phyloP scores from a whole-genome alignment of 2,888 invertebrate species.

The Mythimna vitellina region DNA sequence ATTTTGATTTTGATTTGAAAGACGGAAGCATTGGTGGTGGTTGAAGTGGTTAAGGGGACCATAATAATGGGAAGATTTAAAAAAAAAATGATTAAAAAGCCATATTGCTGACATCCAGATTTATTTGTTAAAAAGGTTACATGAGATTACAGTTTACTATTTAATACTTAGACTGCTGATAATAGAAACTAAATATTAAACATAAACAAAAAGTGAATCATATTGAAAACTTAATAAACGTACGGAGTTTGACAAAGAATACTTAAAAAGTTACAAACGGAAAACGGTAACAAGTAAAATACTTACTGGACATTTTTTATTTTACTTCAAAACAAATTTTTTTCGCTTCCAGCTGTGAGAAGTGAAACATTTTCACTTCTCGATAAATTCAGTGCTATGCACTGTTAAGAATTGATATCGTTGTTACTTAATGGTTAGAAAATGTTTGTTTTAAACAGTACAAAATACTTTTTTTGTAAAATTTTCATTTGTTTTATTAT shows the following conservation, averaged over 20 bases:
- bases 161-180: neutral
- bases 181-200: neutral
- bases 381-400: slow-evolving; percentile 18
- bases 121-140: slow-evolving; percentile 7
- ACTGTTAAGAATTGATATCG: neutral
- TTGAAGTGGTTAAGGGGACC: neutral
- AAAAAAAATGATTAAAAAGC: neutral
- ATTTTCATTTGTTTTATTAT: neutral
- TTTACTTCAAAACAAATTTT: neutral
- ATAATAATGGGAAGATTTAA: neutral
- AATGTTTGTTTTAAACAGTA: neutral
- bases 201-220: neutral
- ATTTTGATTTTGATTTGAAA: neutral
- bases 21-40: neutral
- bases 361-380: neutral
- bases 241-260: too few relatives aligned
- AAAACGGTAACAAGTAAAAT: neutral
- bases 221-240: neutral
- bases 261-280: neutral
- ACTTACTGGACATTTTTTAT: neutral
- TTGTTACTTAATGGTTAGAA: neutral
- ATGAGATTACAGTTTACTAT: neutral
- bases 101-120: neutral
- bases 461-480: slow-evolving; percentile 13
- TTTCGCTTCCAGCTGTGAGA: neutral